Conservation (phyloP, 1,140 invertebrate genomes). For the Lordiphosa clarofinis region DNA sequence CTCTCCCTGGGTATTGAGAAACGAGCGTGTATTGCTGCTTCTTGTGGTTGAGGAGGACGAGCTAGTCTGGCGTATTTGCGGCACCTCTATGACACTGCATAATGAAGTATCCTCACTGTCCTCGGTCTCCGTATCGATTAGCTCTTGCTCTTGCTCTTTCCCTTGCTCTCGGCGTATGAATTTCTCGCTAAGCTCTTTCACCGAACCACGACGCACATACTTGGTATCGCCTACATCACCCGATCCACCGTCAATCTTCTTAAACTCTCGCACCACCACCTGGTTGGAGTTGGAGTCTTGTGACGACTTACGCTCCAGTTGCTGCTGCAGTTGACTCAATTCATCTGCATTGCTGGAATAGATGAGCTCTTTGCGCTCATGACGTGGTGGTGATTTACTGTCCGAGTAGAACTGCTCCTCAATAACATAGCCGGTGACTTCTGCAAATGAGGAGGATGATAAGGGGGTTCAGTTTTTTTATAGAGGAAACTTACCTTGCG, state of each 20-base stretch:
- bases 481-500: conserved; percentile 78
- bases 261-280: conserved; percentile 54
- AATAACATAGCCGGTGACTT: conserved; percentile 85
- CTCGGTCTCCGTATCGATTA: conserved; percentile 53
- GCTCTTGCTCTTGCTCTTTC: conserved; percentile 22
- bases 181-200: conserved; percentile 87
- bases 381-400: conserved; percentile 84
- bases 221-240: conserved; percentile 54
- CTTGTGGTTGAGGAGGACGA: conserved; percentile 32
- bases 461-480: neutral
- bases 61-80: conserved; percentile 60
- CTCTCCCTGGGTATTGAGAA: conserved; percentile 84
- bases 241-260: conserved; percentile 57
- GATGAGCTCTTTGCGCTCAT: conserved; percentile 84
- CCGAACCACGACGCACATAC: conserved; percentile 84
- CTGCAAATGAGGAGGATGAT: neutral
- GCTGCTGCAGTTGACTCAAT: conserved; percentile 77
- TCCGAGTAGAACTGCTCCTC: conserved; percentile 84
- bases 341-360: conserved; percentile 84
- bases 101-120: conserved; percentile 66
- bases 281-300: conserved; percentile 39
- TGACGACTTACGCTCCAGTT: conserved; percentile 37
- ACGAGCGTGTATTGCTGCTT: conserved; percentile 79
- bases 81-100: conserved; percentile 64
- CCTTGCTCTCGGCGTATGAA: conserved; percentile 81